These are phyloP conservation scores for Hylomyscus alleni DNA, from an alignment of 2,797 vertebrate genomes.

Conservation along the genomic window DNA sequence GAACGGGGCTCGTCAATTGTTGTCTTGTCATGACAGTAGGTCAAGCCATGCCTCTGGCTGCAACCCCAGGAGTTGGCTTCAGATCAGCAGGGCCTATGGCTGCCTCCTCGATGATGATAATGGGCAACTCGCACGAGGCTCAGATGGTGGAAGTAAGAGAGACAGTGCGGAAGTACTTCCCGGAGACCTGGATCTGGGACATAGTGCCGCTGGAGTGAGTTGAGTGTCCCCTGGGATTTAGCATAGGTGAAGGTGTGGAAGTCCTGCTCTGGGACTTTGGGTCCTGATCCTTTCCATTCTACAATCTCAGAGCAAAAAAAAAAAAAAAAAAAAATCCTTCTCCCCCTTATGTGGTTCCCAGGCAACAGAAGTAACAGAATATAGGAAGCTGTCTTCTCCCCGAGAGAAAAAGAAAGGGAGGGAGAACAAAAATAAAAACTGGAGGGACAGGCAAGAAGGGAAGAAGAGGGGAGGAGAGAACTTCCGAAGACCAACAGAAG, in stretches of 20 bases:
- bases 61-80: rapidly evolving
- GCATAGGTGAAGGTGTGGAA: constrained; percentile 33
- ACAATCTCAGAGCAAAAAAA: background rate
- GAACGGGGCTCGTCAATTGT: background rate
- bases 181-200: constrained; percentile 90
- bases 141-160: constrained; percentile 15
- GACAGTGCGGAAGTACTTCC: constrained; percentile 87
- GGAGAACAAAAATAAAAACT: background rate
- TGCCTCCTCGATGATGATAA: rapidly evolving
- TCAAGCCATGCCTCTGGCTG: rapidly evolving
- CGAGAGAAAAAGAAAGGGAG: background rate
- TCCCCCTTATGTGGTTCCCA: background rate
- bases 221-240: background rate
- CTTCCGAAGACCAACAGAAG: background rate
- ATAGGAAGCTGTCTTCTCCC: background rate
- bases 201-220: constrained; percentile 83
- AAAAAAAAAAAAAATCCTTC: background rate
- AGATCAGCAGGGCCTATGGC: rapidly evolving
- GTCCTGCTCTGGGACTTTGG: background rate
- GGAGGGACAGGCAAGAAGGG: rapidly evolving
- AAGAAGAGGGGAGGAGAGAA: too few species aligned
- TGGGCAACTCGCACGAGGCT: rapidly evolving
- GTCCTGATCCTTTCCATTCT: background rate
- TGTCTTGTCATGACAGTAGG: rapidly evolving
- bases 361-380: constrained; percentile 36